A percentile compares a stretch with the other conserved stretches of the same genome.
Conservation (phyloP, 2,113 vertebrate species). For the Pachyramphus minor region DNA sequence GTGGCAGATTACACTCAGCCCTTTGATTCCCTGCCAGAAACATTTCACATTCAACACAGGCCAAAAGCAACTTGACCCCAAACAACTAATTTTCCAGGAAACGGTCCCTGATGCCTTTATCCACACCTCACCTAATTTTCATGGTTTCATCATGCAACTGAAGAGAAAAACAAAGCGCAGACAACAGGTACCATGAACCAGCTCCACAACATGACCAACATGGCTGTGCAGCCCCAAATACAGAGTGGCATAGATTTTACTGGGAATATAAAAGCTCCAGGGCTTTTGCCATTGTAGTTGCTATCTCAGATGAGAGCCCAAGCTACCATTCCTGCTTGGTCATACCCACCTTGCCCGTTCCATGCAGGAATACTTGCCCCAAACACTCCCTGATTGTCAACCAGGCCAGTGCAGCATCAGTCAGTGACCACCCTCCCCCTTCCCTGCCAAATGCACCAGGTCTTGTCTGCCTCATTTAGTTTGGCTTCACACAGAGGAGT, state of each 20-base stretch:
- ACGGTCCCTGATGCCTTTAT: background rate
- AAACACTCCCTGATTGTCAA: background rate
- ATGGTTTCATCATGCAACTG: background rate
- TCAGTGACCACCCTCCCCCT: background rate
- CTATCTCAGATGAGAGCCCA: background rate
- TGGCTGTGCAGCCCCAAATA: background rate
- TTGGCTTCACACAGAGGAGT: background rate
- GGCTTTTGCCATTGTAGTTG: background rate
- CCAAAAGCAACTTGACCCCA: background rate
- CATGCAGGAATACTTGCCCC: background rate
- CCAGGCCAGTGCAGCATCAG: background rate
- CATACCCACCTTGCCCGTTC: background rate
- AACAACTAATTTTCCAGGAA: background rate
- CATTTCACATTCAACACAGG: background rate
- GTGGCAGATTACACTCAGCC: background rate
- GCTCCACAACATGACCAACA: accelerated
- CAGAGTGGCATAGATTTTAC: background rate
- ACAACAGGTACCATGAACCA: background rate
- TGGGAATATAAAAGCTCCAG: background rate
- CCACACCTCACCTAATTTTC: background rate
- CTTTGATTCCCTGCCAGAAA: background rate
- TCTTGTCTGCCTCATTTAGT: background rate
- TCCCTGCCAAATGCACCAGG: accelerated
- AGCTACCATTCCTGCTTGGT: background rate
- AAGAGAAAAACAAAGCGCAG: background rate